A percentile compares a stretch with the other conserved stretches of the same genome.
Conservation (phyloP, 37 sponge, comb jelly and placozoan genomes). For the Haliclona indistincta region DNA sequence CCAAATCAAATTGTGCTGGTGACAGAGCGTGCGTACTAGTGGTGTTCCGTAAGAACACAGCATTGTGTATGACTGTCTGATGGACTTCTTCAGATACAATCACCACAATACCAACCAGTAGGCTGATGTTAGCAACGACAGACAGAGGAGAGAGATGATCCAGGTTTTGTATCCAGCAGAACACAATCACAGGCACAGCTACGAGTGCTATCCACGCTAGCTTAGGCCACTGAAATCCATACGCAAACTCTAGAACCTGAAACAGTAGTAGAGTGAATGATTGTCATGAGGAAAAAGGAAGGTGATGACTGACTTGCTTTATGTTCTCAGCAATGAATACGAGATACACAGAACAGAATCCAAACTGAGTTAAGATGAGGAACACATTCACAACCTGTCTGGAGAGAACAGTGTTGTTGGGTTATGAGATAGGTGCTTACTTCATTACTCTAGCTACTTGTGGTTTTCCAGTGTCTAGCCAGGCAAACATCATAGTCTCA, state of each 20-base stretch:
- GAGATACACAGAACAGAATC: conserved; percentile 88
- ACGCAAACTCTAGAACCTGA: conserved; percentile 40
- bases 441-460: conserved; percentile 12
- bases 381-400: conserved; percentile 75
- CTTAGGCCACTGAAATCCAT: conserved; percentile 5
- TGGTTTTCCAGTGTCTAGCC: conserved; percentile 11
- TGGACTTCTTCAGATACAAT: conserved; percentile 57
- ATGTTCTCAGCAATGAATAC: conserved; percentile 82
- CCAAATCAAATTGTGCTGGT: conserved; percentile 49
- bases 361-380: conserved; percentile 91
- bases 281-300: not conserved
- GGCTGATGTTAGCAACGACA: conserved; percentile 78
- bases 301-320: conserved; percentile 34
- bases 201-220: conserved; percentile 59
- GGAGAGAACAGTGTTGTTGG: not conserved
- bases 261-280: not conserved
- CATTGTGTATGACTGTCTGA: conserved; percentile 6
- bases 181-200: conserved; percentile 54
- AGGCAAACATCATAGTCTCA: conserved; percentile 71
- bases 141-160: conserved; percentile 75
- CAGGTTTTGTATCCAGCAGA: conserved; percentile 83
- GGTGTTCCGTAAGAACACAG: too few relatives aligned
- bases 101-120: conserved; percentile 52
- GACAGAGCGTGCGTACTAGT: conserved; percentile 58
- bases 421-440: not conserved